These are phyloP conservation scores for Ridgeia piscesae DNA, from an alignment of 1,140 invertebrate species.

Conservation along the genomic window DNA sequence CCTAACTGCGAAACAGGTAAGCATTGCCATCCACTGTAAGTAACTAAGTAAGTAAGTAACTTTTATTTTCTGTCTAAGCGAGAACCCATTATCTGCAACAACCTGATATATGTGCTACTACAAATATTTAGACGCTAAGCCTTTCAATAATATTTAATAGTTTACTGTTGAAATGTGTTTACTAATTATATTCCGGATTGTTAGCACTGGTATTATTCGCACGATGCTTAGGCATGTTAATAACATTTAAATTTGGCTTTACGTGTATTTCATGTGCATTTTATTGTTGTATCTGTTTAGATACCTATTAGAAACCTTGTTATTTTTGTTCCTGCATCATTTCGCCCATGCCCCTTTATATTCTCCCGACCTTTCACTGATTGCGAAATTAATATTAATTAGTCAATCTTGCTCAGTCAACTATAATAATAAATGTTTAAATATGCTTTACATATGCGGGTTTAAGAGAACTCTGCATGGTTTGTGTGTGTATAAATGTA, in stretches of 20 bases:
- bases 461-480: background rate
- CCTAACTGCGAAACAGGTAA: slow-evolving; percentile 26
- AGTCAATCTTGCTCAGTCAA: background rate
- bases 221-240: no score
- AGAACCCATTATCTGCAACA: background rate
- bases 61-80: no score
- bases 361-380: background rate
- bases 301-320: background rate
- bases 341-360: background rate
- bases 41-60: no score
- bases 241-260: background rate
- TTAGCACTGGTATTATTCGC: no score
- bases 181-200: background rate
- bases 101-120: background rate
- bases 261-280: background rate
- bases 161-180: background rate
- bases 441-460: background rate
- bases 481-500: background rate
- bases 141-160: background rate
- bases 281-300: background rate
- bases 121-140: background rate
- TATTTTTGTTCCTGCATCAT: background rate
- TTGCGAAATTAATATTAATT: background rate
- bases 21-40: background rate
- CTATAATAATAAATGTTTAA: background rate